Percentiles rank a stretch among this genome's conserved stretches.
Evolutionary conservation across 2,113 vertebrate genomes (phyloP).

Genomic region (Scolopax mira): DNA sequence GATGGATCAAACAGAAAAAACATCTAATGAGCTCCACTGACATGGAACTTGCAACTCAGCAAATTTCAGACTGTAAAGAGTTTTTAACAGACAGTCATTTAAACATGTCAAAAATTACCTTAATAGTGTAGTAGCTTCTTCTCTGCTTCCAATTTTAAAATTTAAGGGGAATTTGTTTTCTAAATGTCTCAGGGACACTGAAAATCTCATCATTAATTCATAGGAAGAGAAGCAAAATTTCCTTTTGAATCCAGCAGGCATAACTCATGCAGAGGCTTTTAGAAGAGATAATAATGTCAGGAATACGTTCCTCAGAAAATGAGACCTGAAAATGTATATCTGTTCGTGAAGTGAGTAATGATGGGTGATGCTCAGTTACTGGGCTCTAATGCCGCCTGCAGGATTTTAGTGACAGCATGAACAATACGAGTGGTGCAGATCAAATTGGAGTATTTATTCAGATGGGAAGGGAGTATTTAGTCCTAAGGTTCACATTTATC

Average conservation of each 20-base stretch:
- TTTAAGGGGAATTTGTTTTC: background rate
- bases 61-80: background rate
- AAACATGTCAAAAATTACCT: background rate
- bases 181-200: background rate
- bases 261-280: constrained; percentile 6
- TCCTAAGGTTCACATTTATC: constrained; percentile 1
- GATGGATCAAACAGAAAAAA: background rate
- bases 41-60: background rate
- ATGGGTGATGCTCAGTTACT: background rate
- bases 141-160: background rate
- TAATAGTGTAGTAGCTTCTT: background rate
- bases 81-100: background rate
- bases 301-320: background rate
- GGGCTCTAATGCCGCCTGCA: constrained; percentile 10
- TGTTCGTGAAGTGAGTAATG: background rate
- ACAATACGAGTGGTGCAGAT: background rate
- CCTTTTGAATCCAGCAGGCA: background rate
- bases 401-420: constrained; percentile 36
- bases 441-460: background rate
- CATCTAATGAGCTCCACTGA: background rate
- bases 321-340: background rate
- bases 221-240: constrained; percentile 4
- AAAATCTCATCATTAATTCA: background rate
- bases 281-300: background rate
- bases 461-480: background rate